Evolutionary conservation across 2,113 vertebrate genomes (phyloP).

Genomic region (Morone saxatilis): DNA sequence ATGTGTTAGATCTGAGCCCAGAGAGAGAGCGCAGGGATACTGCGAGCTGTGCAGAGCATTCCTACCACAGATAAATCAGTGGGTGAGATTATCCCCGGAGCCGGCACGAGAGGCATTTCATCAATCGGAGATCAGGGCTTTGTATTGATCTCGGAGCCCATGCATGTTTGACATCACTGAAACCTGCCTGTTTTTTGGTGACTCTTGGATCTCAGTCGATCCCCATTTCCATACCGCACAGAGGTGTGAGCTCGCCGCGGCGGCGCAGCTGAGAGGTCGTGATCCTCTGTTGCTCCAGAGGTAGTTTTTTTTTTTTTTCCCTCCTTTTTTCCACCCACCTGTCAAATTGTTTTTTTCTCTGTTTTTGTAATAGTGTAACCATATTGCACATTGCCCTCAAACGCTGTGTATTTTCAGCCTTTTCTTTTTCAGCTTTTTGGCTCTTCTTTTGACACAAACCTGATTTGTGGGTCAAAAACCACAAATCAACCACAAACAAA

Average conservation of each 20-base stretch:
- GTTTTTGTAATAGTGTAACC: too few species aligned
- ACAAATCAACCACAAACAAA: slow-evolving; percentile 22
- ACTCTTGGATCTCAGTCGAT: slow-evolving; percentile 57
- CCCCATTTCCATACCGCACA: slow-evolving; percentile 60
- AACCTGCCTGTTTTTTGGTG: slow-evolving; percentile 62
- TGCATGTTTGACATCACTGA: slow-evolving; percentile 76
- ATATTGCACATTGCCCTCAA: too few species aligned
- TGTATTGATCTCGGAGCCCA: slow-evolving; percentile 74
- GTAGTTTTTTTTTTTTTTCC: neutral
- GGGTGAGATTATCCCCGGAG: slow-evolving; percentile 73
- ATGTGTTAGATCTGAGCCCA: too few species aligned
- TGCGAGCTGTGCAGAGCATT: slow-evolving; percentile 69
- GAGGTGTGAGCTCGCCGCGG: slow-evolving; percentile 36
- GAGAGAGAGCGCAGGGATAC: slow-evolving; percentile 7
- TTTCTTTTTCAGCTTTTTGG: too few species aligned
- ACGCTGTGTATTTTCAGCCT: too few species aligned
- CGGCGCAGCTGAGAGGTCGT: slow-evolving; percentile 29
- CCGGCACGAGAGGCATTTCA: slow-evolving; percentile 74
- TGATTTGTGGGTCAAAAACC: too few species aligned
- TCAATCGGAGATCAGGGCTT: slow-evolving; percentile 82
- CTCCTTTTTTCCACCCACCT: slow-evolving; percentile 17
- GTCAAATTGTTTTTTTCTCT: neutral
- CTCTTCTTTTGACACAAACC: too few species aligned
- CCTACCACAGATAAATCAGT: slow-evolving; percentile 75
- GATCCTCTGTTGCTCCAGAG: slow-evolving; percentile 26